Percentiles rank a stretch among this genome's conserved stretches.
Conservation (phyloP, 2,888 invertebrate species). For the Eugnorisma glareosa region DNA sequence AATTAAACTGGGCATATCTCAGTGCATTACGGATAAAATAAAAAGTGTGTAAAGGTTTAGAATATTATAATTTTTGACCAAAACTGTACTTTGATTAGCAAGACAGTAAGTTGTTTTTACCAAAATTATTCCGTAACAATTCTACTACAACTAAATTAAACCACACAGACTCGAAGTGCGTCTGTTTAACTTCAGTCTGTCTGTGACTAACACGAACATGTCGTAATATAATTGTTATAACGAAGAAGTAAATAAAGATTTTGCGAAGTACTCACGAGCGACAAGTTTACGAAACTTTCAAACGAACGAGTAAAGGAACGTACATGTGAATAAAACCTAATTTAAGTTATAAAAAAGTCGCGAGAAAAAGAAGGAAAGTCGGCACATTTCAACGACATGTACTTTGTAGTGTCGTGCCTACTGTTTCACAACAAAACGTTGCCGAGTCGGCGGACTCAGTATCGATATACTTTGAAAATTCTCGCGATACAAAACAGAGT, state of each 20-base stretch:
- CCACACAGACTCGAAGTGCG: conserved; percentile 10
- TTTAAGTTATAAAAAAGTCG: conserved; percentile 63
- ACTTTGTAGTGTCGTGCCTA: conserved; percentile 37
- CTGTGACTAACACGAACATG: conserved; percentile 14
- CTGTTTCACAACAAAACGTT: conserved; percentile 44
- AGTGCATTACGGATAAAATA: conserved; percentile 22
- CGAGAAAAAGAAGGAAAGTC: conserved; percentile 41
- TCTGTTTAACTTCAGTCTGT: conserved; percentile 18
- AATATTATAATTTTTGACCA: neutral
- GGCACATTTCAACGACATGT: conserved; percentile 45
- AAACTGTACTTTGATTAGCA: neutral
- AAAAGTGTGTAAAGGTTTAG: neutral
- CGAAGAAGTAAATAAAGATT: conserved; percentile 26
- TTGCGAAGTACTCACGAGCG: conserved; percentile 30
- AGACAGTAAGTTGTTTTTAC: neutral
- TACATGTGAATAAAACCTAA: conserved; percentile 59
- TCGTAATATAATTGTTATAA: conserved; percentile 17
- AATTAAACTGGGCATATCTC: conserved; percentile 35
- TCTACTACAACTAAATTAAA: conserved; percentile 8
- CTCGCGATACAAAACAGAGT: conserved; percentile 36
- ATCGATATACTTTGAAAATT: conserved; percentile 28
- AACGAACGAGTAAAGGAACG: conserved; percentile 46
- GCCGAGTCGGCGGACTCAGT: neutral
- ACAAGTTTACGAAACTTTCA: conserved; percentile 55
- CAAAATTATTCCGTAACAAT: neutral